These are phyloP conservation scores for Apis mellifera DNA, from an alignment of 1,140 invertebrate species.

Conservation along the genomic window DNA sequence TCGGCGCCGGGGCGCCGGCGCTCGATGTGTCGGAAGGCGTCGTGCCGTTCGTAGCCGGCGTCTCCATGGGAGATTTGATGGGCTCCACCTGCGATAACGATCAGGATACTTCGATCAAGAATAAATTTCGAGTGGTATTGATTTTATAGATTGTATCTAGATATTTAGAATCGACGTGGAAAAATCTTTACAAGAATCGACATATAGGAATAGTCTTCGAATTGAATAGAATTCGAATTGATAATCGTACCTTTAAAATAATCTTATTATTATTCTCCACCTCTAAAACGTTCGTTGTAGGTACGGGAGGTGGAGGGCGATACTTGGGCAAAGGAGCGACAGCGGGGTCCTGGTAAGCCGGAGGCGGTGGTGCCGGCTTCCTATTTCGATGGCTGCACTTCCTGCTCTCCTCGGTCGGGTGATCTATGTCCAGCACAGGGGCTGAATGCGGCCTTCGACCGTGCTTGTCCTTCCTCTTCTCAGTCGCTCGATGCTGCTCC, in stretches of 20 bases:
- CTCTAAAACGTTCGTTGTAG: constrained; percentile 70
- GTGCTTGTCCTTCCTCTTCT: constrained; percentile 65
- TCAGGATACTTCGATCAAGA: background rate
- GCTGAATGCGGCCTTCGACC: constrained; percentile 76
- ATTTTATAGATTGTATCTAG: too few species aligned
- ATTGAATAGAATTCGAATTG: too few species aligned
- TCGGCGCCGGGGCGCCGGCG: constrained; percentile 54
- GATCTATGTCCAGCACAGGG: constrained; percentile 73
- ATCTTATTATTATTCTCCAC: constrained; percentile 78
- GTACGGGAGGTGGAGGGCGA: constrained; percentile 47
- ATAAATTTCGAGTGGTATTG: too few species aligned
- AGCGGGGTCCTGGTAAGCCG: constrained; percentile 78
- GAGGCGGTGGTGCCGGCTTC: constrained; percentile 70
- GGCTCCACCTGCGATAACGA: constrained; percentile 60
- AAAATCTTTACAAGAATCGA: too few species aligned
- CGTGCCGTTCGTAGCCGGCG: constrained; percentile 59
- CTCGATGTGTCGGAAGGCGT: constrained; percentile 53
- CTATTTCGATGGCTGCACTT: constrained; percentile 67
- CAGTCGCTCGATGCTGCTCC: constrained; percentile 50
- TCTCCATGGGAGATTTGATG: constrained; percentile 68
- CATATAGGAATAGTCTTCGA: too few species aligned
- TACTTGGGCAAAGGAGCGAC: constrained; percentile 68
- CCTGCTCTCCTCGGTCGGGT: constrained; percentile 60
- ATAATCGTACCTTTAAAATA: constrained; percentile 69
- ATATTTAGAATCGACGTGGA: too few species aligned